Evolutionary conservation across 2,797 vertebrate species (phyloP).

Genomic region (Artibeus lituratus): DNA sequence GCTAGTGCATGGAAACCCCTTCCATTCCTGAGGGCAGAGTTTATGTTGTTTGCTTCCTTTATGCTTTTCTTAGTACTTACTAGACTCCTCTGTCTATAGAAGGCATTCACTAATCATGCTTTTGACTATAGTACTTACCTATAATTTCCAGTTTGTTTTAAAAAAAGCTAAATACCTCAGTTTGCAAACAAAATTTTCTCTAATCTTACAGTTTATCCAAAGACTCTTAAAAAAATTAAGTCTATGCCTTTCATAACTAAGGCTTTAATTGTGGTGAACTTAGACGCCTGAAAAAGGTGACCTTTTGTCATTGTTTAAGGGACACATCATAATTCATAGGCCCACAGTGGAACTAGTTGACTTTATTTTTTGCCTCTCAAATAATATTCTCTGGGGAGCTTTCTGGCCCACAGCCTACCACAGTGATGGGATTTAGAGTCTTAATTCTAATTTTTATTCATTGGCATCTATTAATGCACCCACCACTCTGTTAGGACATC

Average conservation of each 20-base stretch:
- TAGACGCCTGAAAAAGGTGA: background rate
- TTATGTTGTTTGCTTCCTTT: background rate
- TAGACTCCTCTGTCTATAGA: background rate
- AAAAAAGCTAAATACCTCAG: background rate
- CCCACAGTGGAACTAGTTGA: background rate
- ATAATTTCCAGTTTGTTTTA: background rate
- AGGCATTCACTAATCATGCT: background rate
- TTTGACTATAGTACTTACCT: background rate
- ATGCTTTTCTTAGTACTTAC: background rate
- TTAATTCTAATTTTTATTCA: background rate
- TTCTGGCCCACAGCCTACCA: background rate
- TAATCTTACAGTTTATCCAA: background rate
- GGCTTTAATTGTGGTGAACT: background rate
- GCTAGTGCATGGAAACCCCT: background rate
- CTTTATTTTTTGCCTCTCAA: constrained; percentile 11
- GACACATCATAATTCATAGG: background rate
- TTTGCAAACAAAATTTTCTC: constrained; percentile 17
- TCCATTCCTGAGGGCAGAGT: background rate
- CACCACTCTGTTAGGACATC: background rate
- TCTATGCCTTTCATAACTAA: background rate
- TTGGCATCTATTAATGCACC: background rate
- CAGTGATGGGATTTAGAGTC: background rate
- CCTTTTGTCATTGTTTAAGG: background rate
- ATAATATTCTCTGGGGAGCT: background rate
- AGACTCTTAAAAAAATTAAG: background rate